These are phyloP conservation scores for Ferrisia virgata DNA, from an alignment of 2,888 invertebrate species.

Conservation along the genomic window DNA sequence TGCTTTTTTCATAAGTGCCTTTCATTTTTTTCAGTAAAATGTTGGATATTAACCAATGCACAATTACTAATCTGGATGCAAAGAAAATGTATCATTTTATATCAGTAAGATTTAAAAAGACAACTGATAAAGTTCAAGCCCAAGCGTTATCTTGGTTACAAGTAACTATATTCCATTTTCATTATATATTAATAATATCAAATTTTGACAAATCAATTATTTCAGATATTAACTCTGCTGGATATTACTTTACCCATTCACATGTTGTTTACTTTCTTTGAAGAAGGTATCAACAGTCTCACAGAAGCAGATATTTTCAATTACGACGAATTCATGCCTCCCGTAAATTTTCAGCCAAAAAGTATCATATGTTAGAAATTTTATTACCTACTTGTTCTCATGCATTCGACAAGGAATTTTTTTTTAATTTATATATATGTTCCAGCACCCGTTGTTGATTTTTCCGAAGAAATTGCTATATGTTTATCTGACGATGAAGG, in stretches of 20 bases:
- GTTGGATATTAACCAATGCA: slow-evolving; percentile 64
- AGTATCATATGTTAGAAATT: slow-evolving; percentile 27
- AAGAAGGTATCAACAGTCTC: slow-evolving; percentile 77
- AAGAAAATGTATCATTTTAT: slow-evolving; percentile 94
- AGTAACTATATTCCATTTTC: slow-evolving; percentile 54
- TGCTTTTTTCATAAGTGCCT: neutral
- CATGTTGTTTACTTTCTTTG: slow-evolving; percentile 85
- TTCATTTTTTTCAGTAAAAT: slow-evolving; percentile 70
- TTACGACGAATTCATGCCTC: slow-evolving; percentile 34
- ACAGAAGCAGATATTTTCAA: slow-evolving; percentile 52
- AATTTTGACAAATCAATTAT: neutral
- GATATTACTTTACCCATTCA: slow-evolving; percentile 86
- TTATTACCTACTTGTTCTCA: neutral
- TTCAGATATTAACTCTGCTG: slow-evolving; percentile 75
- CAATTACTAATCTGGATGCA: slow-evolving; percentile 93
- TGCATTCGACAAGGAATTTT: neutral
- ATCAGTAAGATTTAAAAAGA: slow-evolving; percentile 74
- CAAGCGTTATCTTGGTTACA: slow-evolving; percentile 87
- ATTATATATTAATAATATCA: neutral
- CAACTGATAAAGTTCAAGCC: slow-evolving; percentile 77
- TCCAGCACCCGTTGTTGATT: slow-evolving; percentile 58
- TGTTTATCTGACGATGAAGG: slow-evolving; percentile 68
- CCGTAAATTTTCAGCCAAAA: slow-evolving; percentile 13
- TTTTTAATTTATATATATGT: neutral
- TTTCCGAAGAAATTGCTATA: slow-evolving; percentile 61